A percentile compares a stretch with the other conserved stretches of the same genome.
These are phyloP conservation scores for Anastrepha obliqua DNA, from an alignment of 1,140 invertebrate genomes.

Conservation along the genomic window DNA sequence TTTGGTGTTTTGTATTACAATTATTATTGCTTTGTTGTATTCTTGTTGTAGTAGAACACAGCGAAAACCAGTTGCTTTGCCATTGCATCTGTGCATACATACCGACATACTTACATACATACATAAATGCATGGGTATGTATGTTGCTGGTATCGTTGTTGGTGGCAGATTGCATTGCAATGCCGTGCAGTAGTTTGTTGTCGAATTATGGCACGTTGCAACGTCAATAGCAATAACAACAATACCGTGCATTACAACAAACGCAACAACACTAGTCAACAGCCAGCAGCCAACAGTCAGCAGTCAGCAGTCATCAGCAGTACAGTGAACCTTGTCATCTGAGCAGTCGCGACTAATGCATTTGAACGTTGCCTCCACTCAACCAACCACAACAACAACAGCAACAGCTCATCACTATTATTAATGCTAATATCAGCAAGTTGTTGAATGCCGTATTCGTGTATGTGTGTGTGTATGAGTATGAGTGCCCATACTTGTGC, in stretches of 20 bases:
- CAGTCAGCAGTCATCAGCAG: constrained; percentile 49
- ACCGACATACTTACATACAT: not conserved
- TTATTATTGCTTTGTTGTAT: not conserved
- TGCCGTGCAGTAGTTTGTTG: constrained; percentile 42
- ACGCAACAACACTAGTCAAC: not conserved
- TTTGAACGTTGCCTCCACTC: constrained; percentile 8
- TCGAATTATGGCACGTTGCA: constrained; percentile 45
- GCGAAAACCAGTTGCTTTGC: constrained; percentile 12
- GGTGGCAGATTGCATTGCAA: constrained; percentile 46
- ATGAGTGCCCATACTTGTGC: not conserved
- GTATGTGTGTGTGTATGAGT: not conserved
- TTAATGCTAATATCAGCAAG: constrained; percentile 45
- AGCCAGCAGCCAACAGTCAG: not conserved
- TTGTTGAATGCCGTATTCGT: not conserved
- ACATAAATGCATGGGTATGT: not conserved
- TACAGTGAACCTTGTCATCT: constrained; percentile 53
- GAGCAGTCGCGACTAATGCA: constrained; percentile 6
- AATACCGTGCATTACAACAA: not conserved
- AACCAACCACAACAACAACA: not conserved
- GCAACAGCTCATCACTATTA: not conserved
- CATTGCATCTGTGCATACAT: not conserved
- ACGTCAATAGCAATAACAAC: not conserved
- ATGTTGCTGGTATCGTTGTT: not conserved
- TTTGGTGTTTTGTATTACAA: constrained; percentile 8
- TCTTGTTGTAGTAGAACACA: not conserved